These are phyloP conservation scores for Harlomillsia oculata DNA, from an alignment of 1,140 invertebrate species.

Conservation along the genomic window DNA sequence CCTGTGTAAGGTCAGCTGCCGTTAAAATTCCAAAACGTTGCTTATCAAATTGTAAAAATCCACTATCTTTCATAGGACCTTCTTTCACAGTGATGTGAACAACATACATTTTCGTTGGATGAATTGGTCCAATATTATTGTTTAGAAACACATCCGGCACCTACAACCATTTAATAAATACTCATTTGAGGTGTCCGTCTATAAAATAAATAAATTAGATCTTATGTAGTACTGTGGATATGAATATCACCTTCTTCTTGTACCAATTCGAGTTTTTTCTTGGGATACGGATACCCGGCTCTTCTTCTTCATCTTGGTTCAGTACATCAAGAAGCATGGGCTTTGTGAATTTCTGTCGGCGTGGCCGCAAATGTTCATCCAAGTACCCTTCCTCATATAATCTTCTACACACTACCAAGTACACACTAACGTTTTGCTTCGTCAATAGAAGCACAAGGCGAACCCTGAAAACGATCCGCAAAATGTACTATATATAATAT, in stretches of 20 bases:
- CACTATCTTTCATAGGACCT: neutral
- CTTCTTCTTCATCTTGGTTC: neutral
- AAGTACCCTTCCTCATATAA: conserved; percentile 6
- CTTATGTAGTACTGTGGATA: no score
- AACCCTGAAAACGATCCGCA: conserved; percentile 47
- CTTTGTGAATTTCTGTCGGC: neutral
- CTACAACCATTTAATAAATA: neutral
- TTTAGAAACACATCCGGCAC: neutral
- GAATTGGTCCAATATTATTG: neutral
- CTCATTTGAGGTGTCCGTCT: no score
- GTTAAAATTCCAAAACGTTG: neutral
- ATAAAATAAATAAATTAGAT: no score
- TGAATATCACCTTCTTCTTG: conserved; percentile 4
- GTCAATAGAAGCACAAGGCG: conserved; percentile 47
- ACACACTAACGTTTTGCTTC: conserved; percentile 69
- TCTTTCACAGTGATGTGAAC: neutral
- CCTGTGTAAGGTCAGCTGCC: neutral
- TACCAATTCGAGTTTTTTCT: conserved; percentile 3
- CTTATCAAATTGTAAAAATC: neutral
- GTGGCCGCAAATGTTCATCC: conserved; percentile 1
- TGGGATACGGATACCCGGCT: neutral
- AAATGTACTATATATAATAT: no score
- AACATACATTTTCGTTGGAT: neutral
- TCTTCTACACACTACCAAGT: conserved; percentile 49
- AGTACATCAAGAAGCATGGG: neutral